Base-by-base conservation (phyloP, 30 jellyfish, hydroid and myxozoan genomes). In the Aurelia aurita complex sp. Pacific region DNA sequence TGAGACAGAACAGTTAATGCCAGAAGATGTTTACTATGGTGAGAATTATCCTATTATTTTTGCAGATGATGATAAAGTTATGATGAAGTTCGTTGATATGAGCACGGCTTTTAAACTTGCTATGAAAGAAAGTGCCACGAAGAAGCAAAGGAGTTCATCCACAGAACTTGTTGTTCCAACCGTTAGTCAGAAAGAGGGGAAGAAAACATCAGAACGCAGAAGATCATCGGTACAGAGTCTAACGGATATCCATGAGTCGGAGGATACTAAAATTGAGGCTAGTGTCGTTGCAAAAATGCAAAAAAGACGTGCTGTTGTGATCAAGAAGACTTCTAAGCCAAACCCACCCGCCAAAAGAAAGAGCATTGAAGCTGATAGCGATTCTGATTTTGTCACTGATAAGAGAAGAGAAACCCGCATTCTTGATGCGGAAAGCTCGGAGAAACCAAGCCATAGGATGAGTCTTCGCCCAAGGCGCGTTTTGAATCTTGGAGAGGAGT, bases 21-120 rank as follows among this genome's bases (percentile, higher is more conserved):
- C 88, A 1, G 94, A 85, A 50, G 88, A 74, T 43, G 70, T 74
- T 38, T 76, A 74, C 18, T 74, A 85, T 67, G 88, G 88, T 4
- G 94, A 85, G 23, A 76, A 85, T 61, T 74, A 74, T 50, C 87
- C 87, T 1, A 67, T 85, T 23, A 54, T 74, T 61, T 85, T 85
- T 76, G 88, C 88, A 43, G 94, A 85, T 85, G 94, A 85, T 12
- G 84, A 85, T 16, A 29, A 64, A 15, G 81, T 85, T 43, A 76
- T 67, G 43, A 74, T 74, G 88, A 85, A 85, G 51, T 85, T 85
- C 46, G 94, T 85, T 52, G 94, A 85, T 29, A 85, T 85, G 94
- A 74, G 94, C 78, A 77, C 85, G 1, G 94, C 94, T 18, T 85
- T 85, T 46, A 85, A 85, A 64, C 38, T 74, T 23, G 88, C 88